These are phyloP conservation scores for Pantherophis alleghaniensis DNA, from an alignment of 2,797 vertebrate genomes.

Conservation along the genomic window DNA sequence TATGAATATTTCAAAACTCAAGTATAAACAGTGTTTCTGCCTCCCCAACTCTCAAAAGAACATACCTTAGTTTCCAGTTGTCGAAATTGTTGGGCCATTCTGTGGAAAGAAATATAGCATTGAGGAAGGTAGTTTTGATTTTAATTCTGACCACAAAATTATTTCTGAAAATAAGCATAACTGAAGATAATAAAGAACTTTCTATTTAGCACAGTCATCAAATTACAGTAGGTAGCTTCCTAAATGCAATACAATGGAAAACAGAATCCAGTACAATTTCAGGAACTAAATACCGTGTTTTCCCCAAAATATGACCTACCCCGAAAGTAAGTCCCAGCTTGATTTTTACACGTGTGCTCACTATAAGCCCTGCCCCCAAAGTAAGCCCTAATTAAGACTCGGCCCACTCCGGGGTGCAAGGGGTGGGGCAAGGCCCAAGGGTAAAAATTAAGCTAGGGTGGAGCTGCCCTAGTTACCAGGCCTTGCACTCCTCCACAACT, in stretches of 20 bases:
- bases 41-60: background rate
- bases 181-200: background rate
- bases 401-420: too few species aligned
- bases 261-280: background rate
- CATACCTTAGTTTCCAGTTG: conserved; percentile 76
- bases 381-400: too few species aligned
- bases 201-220: background rate
- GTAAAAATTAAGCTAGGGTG: too few species aligned
- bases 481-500: too few species aligned
- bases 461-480: too few species aligned
- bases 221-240: background rate
- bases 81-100: conserved; percentile 71
- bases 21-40: background rate
- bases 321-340: too few species aligned
- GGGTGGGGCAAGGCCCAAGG: too few species aligned
- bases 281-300: background rate
- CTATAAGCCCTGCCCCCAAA: too few species aligned
- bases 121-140: background rate
- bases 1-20: background rate
- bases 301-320: too few species aligned
- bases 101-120: conserved; percentile 48
- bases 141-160: background rate
- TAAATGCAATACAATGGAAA: background rate
- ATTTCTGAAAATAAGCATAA: background rate
- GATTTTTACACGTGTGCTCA: too few species aligned